Percentiles rank a stretch among this genome's conserved stretches.
Conservation (phyloP, 1,140 invertebrate genomes). For the Heliconius congener region DNA sequence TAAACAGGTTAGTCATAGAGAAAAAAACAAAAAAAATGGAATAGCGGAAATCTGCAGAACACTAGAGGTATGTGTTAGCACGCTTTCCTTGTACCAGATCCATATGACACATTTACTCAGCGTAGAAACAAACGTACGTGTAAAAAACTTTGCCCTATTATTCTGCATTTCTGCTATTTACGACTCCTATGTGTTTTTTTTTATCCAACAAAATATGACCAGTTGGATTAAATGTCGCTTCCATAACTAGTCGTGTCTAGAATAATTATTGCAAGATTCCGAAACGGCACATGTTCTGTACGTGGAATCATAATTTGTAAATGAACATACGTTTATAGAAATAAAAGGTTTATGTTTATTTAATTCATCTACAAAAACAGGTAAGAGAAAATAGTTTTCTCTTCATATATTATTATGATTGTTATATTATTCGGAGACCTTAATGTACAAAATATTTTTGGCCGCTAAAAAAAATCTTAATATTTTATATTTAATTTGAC, state of each 20-base stretch:
- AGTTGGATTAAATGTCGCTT: constrained; percentile 13
- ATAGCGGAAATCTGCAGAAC: constrained; percentile 14
- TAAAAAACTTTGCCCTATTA: not conserved
- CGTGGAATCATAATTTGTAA: not conserved
- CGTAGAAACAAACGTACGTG: constrained; percentile 2
- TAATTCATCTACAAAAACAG: too few relatives aligned
- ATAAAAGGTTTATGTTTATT: not conserved
- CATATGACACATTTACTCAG: constrained; percentile 13
- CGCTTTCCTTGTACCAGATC: constrained; percentile 29
- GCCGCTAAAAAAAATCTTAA: not conserved
- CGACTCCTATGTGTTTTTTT: not conserved
- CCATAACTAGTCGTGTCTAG: not conserved
- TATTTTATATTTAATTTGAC: not conserved
- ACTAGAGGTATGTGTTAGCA: constrained; percentile 16
- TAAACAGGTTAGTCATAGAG: not conserved
- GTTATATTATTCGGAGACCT: too few relatives aligned
- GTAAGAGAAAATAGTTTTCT: too few relatives aligned
- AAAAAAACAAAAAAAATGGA: not conserved
- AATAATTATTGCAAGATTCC: not conserved
- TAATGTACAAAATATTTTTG: not conserved
- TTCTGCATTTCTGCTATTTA: constrained; percentile 20
- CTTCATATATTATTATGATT: too few relatives aligned
- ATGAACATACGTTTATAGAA: not conserved
- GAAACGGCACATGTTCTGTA: not conserved
- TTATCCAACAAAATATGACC: constrained; percentile 16